Percentiles rank a stretch among this genome's conserved stretches.
Conservation (phyloP, 2,797 vertebrate species). For the Amblyraja radiata region DNA sequence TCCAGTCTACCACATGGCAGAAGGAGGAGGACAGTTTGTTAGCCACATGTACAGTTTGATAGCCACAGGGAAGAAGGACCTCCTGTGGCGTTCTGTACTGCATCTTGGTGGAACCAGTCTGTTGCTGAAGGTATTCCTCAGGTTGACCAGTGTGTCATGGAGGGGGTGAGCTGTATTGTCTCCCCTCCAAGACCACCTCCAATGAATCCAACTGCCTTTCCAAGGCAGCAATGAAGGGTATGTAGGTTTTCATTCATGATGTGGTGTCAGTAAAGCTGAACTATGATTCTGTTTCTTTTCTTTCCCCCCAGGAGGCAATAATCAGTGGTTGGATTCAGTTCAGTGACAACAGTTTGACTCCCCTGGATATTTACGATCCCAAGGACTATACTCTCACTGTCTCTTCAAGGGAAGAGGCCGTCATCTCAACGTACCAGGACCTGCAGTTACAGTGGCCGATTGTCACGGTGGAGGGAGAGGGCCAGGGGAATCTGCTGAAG, state of each 20-base stretch:
- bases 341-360: constrained; percentile 86
- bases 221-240: too few species aligned
- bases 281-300: constrained; percentile 6
- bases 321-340: constrained; percentile 88
- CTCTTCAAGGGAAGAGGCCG: constrained; percentile 77
- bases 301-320: constrained; percentile 71
- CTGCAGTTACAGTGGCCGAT: constrained; percentile 69
- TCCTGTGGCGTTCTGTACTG: too few species aligned
- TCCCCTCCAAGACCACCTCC: too few species aligned
- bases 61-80: too few species aligned
- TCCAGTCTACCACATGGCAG: too few species aligned
- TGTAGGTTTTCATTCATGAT: background rate
- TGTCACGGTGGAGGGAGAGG: constrained; percentile 79
- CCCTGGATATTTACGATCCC: constrained; percentile 85
- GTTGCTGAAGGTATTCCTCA: too few species aligned
- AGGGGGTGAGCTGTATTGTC: too few species aligned
- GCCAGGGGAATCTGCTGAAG: constrained; percentile 79
- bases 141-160: too few species aligned
- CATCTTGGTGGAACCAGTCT: too few species aligned
- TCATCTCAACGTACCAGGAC: constrained; percentile 73
- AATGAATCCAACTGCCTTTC: too few species aligned
- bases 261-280: background rate
- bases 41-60: too few species aligned
- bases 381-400: constrained; percentile 81
- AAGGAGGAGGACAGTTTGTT: too few species aligned